Percentiles rank a stretch among this genome's conserved stretches.
These are phyloP conservation scores for Dendrocopos noguchii DNA, from an alignment of 2,113 vertebrate species.

Conservation along the genomic window DNA sequence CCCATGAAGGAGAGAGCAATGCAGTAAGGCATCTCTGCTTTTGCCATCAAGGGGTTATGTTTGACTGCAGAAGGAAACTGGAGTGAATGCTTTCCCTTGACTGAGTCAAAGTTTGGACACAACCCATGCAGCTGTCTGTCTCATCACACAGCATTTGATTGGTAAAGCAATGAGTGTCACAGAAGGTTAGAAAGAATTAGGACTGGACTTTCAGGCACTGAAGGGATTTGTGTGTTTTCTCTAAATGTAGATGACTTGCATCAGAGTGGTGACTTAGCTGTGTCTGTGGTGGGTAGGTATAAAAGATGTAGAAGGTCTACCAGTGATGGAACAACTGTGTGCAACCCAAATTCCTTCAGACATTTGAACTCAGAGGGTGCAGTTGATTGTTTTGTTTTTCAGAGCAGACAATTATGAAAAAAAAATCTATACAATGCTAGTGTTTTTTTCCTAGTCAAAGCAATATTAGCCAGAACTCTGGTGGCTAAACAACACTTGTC, in stretches of 20 bases:
- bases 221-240: not conserved
- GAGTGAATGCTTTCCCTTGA: not conserved
- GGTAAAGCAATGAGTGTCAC: not conserved
- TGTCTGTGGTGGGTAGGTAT: not conserved
- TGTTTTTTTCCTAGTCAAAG: not conserved
- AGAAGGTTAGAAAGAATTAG: not conserved
- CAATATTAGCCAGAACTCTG: not conserved
- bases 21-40: not conserved
- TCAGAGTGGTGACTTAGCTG: not conserved
- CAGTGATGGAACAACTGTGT: not conserved
- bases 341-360: not conserved
- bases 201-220: not conserved
- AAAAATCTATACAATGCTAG: not conserved
- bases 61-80: not conserved
- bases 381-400: not conserved
- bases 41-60: not conserved
- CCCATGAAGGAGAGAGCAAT: not conserved
- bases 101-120: not conserved
- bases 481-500: not conserved
- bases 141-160: not conserved
- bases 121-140: not conserved
- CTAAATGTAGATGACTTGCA: not conserved
- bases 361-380: not conserved
- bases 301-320: not conserved
- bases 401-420: not conserved